A percentile compares a stretch with the other conserved stretches of the same genome.
phyloP scores from a whole-genome alignment of 2,888 invertebrate genomes.

The Drosophila recens region DNA sequence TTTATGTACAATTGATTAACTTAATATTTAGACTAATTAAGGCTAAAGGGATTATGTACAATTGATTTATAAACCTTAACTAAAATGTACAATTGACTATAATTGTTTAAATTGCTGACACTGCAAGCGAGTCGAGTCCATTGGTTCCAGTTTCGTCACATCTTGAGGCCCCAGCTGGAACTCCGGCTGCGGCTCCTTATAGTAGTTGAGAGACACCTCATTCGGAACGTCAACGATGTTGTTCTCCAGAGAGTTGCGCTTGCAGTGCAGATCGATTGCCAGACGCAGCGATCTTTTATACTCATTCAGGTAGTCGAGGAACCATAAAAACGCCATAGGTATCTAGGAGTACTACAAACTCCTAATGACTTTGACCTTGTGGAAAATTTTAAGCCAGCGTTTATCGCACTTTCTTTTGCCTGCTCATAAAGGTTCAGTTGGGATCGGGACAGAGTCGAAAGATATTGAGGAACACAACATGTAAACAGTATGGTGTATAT shows the following conservation, averaged over 20 bases:
- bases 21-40: conserved; percentile 20
- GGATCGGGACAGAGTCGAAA: not conserved
- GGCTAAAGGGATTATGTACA: conserved; percentile 50
- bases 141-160: conserved; percentile 1
- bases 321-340: not conserved
- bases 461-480: not conserved
- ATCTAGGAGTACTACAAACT: not conserved
- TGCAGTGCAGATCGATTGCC: conserved; percentile 63
- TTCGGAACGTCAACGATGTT: conserved; percentile 36
- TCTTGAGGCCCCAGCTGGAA: not conserved
- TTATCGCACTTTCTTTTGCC: conserved; percentile 25
- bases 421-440: conserved; percentile 14
- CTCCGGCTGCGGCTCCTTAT: conserved; percentile 4
- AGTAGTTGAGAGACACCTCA: not conserved
- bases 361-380: conserved; percentile 57
- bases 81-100: conserved; percentile 53
- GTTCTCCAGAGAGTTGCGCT: conserved; percentile 49
- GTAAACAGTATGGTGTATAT: not conserved
- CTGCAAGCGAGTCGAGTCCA: conserved; percentile 34
- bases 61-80: conserved; percentile 39
- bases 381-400: conserved; percentile 23
- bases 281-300: conserved; percentile 53
- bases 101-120: conserved; percentile 63
- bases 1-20: conserved; percentile 49
- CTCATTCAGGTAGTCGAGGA: conserved; percentile 50